Evolutionary conservation across 92 coral and sea anemone genomes (phyloP), one percentile per base, ranked within the genome.

Genomic region (Meandrina meandrites): DNA sequence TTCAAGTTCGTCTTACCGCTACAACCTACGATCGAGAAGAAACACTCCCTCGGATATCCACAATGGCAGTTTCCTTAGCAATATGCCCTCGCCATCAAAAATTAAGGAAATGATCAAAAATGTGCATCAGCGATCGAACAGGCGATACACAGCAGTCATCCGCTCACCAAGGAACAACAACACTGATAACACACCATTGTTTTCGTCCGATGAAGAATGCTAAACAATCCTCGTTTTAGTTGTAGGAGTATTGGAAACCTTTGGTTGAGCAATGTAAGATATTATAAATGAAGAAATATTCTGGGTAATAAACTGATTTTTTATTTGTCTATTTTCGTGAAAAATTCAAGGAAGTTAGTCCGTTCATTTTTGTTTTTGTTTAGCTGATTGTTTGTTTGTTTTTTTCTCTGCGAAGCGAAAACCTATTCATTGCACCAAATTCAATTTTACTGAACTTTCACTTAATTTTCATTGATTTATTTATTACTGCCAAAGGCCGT

Each of bases 121-220:
- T 79, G 78, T 96, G 35, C 91, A 92, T 40, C 89, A 88, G 83
- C 80, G 89, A 31, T 89, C 98, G 42, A 68, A 75, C 47, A 82
- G 81, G 72, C 85, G 81, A 35, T 90, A 93, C 80, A 92, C 94
- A 21, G 91, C 91, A 11, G 91, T 86, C 12, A 80, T 83, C 40
- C 86, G 86, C 77, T 89, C 76, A 28, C 84, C 82, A 0, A 82
- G 64, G 22, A 56, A 53, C 57, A 76, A 80, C 16, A 79, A 62
- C 37, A 80, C 84, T 27, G 79, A 87, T 5, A 66, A 62, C 16
- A 79, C 84, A 12, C 62, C 51, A 57, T 69, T 92, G 62, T 93
- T 96, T 88, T 96, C 98, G 51, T 93, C 95, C n/a, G 98, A 96
- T 88, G 98, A 94, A 31, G 98, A 96, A 86, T 58, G 79, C 37